Percentiles rank a stretch among this genome's conserved stretches.
These are phyloP conservation scores for Acipenser oxyrinchus DNA, from an alignment of 2,797 vertebrate species.

Conservation along the genomic window DNA sequence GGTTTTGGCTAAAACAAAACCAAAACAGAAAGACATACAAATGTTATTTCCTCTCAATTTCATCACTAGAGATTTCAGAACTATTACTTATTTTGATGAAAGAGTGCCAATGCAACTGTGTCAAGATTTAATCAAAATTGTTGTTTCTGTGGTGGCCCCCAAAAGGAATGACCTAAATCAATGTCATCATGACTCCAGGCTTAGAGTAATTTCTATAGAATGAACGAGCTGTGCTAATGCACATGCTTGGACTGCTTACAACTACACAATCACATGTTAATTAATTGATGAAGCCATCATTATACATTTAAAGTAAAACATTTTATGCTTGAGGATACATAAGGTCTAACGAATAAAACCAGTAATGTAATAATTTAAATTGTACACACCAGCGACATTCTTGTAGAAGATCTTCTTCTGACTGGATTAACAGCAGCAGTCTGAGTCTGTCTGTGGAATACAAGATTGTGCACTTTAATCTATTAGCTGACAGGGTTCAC, in stretches of 20 bases:
- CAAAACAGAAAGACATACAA: slow-evolving; percentile 14
- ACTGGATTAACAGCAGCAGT: slow-evolving; percentile 75
- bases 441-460: slow-evolving; percentile 74
- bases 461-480: slow-evolving; percentile 5
- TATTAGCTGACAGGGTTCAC: too few relatives aligned
- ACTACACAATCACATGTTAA: too few relatives aligned
- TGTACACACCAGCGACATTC: slow-evolving; percentile 83
- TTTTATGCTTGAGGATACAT: too few relatives aligned
- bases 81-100: neutral
- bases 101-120: neutral
- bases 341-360: neutral
- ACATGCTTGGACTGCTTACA: too few relatives aligned
- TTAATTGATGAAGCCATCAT: too few relatives aligned
- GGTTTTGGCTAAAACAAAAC: slow-evolving; percentile 75
- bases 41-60: neutral
- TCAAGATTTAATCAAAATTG: neutral
- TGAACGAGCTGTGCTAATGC: too few relatives aligned
- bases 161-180: too few relatives aligned
- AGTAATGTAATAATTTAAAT: neutral
- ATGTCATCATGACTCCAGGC: too few relatives aligned
- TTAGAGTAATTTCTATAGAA: too few relatives aligned
- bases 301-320: too few relatives aligned
- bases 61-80: neutral
- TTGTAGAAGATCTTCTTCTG: slow-evolving; percentile 81
- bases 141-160: too few relatives aligned